Evolutionary conservation across 2,888 invertebrate species (phyloP), one percentile per base, ranked within the genome.

Genomic region (Pterostichus madidus): DNA sequence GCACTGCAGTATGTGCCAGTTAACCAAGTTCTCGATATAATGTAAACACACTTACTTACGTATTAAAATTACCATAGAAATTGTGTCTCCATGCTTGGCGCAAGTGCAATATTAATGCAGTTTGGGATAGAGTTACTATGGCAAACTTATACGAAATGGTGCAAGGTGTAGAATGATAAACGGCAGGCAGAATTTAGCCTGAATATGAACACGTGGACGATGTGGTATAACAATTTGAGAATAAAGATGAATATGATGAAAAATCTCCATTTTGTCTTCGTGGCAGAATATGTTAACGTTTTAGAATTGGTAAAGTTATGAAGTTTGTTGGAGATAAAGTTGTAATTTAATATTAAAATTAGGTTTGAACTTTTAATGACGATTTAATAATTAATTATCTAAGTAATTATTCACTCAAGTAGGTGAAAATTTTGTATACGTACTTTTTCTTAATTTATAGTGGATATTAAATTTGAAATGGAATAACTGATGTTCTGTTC

Each of bases 51-150:
- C 17, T 35, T 31, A 71, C 15, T 44, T 44, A 44, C 13, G 17
- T 71, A 39, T 17, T 39, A 44, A 71, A 44, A 71, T 71, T 71
- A 71, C 68, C 68, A 71, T 71, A 71, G 68, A 56, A 8, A 56
- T 56, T 56, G 56, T 56, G 56, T 56, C 56, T 56, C 56, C 6
- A 56, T 15, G 7, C 56, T 4, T 13, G n/a, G 64, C 64, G 64
- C 64, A 56, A 56, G 56, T 56, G 56, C 56, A 56, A 56, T 56
- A 56, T 56, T 56, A 56, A 56, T 56, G 56, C 56, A 56, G 15
- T 56, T 17, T 39, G 39, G 44, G 44, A 71, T 71, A 71, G 44
- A 71, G 68, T 71, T 15, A 17, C 68, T 17, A 10, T 15, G 52
- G 8, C n/a, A 17, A 56, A 56, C 17, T 56, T 56, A 17, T 56